Evolutionary conservation across 2,797 vertebrate genomes (phyloP).

Genomic region (Smutsia temminckii): DNA sequence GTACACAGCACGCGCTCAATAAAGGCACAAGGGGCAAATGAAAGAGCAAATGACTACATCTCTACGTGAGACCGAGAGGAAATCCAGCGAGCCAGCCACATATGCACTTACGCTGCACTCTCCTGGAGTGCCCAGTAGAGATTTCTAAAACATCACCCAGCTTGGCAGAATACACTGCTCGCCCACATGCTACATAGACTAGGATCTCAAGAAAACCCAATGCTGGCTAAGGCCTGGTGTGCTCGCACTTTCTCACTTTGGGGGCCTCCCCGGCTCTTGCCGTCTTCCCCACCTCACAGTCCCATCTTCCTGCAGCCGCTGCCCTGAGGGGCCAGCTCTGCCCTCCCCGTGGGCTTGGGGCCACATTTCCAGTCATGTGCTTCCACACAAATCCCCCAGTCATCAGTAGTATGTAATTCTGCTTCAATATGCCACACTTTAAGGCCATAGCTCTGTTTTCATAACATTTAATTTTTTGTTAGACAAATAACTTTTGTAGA

Average conservation of each 20-base stretch:
- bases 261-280: constrained; percentile 80
- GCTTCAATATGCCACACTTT: not conserved
- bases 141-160: not conserved
- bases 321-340: constrained; percentile 83
- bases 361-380: not conserved
- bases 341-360: not conserved
- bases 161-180: not conserved
- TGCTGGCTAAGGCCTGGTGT: constrained; percentile 14
- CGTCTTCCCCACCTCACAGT: not conserved
- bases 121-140: not conserved
- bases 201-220: not conserved
- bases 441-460: not conserved
- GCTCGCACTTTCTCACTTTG: not conserved
- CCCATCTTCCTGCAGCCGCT: constrained; percentile 87
- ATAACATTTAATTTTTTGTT: not conserved
- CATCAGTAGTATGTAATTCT: fast-evolving
- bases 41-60: not conserved
- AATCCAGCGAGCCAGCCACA: not conserved
- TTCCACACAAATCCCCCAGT: not conserved
- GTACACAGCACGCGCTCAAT: not conserved
- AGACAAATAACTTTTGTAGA: not conserved
- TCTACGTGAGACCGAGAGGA: not conserved
- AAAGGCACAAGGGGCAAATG: not conserved
- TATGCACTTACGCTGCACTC: not conserved
- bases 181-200: not conserved